Percentiles rank a stretch among this genome's conserved stretches.
Evolutionary conservation across 2,797 vertebrate species (phyloP).

Genomic region (Pteronotus mesoamericanus): DNA sequence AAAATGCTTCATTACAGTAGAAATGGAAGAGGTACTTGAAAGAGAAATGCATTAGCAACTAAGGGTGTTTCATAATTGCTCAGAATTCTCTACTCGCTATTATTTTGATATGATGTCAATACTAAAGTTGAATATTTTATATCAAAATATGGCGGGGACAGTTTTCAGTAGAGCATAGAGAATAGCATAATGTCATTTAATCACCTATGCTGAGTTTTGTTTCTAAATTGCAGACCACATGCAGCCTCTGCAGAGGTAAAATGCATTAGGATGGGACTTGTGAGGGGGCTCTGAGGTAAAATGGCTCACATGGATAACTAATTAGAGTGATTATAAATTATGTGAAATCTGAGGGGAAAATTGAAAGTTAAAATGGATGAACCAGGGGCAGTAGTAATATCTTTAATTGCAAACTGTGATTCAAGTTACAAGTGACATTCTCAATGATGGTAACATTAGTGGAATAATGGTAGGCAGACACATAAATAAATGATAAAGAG

Average conservation of each 20-base stretch:
- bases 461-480: neutral
- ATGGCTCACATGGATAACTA: constrained; percentile 29
- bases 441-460: neutral
- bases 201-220: neutral
- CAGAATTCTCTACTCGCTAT: neutral
- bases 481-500: neutral
- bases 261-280: neutral
- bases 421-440: constrained; percentile 17
- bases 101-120: neutral
- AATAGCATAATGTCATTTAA: neutral
- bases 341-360: neutral
- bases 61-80: neutral
- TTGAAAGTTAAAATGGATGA: constrained; percentile 33
- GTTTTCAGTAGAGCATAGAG: constrained; percentile 18
- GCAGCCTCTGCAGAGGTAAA: neutral
- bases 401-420: constrained; percentile 38
- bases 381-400: neutral
- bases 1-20: neutral
- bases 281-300: neutral
- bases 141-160: neutral
- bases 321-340: constrained; percentile 37
- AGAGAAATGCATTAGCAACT: neutral
- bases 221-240: neutral
- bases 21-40: neutral
- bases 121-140: neutral